Conservation (phyloP, 2,113 vertebrate species). For the Carassius gibelio region DNA sequence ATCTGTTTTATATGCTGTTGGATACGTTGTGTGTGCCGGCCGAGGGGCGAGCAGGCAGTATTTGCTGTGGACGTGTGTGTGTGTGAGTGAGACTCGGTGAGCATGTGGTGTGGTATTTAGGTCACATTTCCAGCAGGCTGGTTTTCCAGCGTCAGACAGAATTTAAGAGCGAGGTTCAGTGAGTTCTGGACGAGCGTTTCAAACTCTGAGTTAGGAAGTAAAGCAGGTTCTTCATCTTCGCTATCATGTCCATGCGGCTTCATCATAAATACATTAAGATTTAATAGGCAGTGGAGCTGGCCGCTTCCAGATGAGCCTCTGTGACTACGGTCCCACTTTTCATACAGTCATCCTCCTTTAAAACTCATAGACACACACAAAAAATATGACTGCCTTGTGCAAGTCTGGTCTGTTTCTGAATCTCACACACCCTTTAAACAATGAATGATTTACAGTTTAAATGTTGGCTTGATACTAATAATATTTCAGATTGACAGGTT, state of each 20-base stretch:
- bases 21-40: not conserved
- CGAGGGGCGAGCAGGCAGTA: not conserved
- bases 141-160: constrained; percentile 51
- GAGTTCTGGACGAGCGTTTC: constrained; percentile 16
- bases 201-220: constrained; percentile 3
- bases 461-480: not conserved
- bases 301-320: constrained; percentile 2
- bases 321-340: not conserved
- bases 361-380: constrained; percentile 1
- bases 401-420: not conserved
- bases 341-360: not conserved
- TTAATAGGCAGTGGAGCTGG: constrained; percentile 7
- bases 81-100: constrained; percentile 34
- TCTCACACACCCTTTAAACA: not conserved
- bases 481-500: not conserved
- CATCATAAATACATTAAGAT: constrained; percentile 38
- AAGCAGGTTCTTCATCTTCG: constrained; percentile 1
- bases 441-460: not conserved
- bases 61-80: constrained; percentile 1
- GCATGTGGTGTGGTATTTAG: constrained; percentile 57
- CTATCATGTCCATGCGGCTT: constrained; percentile 14
- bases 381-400: not conserved
- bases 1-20: not conserved
- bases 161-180: constrained; percentile 13
- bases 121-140: constrained; percentile 58